Base-by-base conservation (phyloP, 2,797 vertebrate genomes). In the Sparus aurata region DNA sequence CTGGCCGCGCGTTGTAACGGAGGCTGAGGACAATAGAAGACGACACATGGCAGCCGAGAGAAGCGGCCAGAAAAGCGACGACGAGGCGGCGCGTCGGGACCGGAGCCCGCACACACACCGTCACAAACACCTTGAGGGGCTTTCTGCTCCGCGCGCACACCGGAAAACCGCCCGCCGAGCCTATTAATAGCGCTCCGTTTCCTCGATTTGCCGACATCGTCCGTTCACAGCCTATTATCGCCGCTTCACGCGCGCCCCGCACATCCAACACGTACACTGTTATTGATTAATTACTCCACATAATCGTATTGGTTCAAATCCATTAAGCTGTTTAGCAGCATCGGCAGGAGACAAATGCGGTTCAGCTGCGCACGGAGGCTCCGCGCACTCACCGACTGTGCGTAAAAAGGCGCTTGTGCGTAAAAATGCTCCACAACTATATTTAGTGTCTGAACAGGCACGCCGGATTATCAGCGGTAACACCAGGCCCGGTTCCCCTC, bases 11-110 rank as follows among this genome's bases (percentile, higher is more conserved):
- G 84, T 84, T 89, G 86, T 89, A 92, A 84, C 89, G 75, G 88
- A 89, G 83, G 84, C 71, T 79, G 84, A 61, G 93, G 93, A 95
- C 95, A 95, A 95, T 94, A 93, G 93, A 92, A 88, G 85, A 86
- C 88, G 89, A 94, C 91, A 93, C 94, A 92, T 94, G 94, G 93
- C 89, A 74, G 73, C 27, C 75, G 80, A 77, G 71, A 8, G 65
- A 74, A 60, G 54, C 45, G 59, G 54, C 50, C 13, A 69, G 49
- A 69, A 69, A 59, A 45, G 22, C 64, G 13, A 62, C 46, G 57
- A 78, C 12, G 43, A 27, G 8, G 63, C n/a, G 7, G 17, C 61
- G 3, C 20, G 1, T 16, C 47, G 17, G 17, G 23, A 1, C 34
- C 65, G 47, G 45, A 17, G 45, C 54, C 13, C 46, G 12, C 34